Conservation (phyloP, 2,797 vertebrate species). For the Channallabes apus region DNA sequence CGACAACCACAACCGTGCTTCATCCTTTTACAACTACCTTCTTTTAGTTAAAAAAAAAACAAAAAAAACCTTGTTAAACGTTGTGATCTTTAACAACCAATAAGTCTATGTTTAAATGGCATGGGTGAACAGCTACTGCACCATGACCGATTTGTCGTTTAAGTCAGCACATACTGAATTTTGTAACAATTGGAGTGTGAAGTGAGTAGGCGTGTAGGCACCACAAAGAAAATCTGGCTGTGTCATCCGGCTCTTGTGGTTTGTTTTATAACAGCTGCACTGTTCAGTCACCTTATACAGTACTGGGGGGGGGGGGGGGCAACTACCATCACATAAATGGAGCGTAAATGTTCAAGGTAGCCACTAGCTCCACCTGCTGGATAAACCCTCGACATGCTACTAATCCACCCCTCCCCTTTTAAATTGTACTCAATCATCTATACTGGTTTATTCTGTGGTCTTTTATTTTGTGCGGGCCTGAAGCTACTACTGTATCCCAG, state of each 20-base stretch:
- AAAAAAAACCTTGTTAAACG: neutral
- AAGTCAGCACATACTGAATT: neutral
- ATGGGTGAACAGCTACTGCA: neutral
- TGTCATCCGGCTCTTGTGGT: constrained; percentile 2
- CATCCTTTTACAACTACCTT: neutral
- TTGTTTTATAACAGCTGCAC: neutral
- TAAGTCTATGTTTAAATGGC: too few species aligned
- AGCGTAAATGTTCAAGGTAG: neutral
- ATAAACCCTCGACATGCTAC: neutral
- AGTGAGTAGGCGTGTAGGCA: neutral
- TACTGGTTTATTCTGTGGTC: too few species aligned
- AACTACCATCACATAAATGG: too few species aligned
- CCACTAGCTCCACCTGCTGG: constrained; percentile 9
- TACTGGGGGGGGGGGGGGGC: too few species aligned
- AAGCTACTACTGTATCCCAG: too few species aligned
- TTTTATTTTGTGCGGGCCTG: too few species aligned
- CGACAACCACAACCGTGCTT: neutral
- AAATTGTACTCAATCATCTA: too few species aligned
- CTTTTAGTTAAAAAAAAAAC: too few species aligned
- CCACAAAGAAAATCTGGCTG: neutral
- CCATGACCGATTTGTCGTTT: neutral
- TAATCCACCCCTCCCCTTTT: too few species aligned
- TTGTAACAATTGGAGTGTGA: neutral
- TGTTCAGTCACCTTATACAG: neutral
- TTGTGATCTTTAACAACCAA: neutral